A percentile compares a stretch with the other conserved stretches of the same genome.
These are phyloP conservation scores for Taeniopygia guttata DNA, from an alignment of 2,797 vertebrate species.

Conservation along the genomic window DNA sequence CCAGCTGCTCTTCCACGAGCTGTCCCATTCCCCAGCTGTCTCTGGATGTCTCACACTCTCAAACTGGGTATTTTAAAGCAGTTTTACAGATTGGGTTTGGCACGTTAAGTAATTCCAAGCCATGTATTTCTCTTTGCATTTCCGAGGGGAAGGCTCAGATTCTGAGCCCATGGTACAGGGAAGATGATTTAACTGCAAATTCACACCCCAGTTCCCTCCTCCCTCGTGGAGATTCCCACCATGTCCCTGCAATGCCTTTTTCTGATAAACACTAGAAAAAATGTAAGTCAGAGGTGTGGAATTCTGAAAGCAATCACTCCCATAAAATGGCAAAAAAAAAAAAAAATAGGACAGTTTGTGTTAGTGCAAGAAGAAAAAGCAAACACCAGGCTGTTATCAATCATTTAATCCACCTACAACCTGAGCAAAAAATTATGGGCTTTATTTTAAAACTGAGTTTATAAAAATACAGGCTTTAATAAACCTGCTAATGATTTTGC, in stretches of 20 bases:
- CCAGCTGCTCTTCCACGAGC: neutral
- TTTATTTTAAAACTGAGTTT: neutral
- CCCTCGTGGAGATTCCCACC: neutral
- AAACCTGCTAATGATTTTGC: neutral
- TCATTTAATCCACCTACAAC: neutral
- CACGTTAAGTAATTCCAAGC: fast-evolving
- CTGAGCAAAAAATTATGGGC: fast-evolving
- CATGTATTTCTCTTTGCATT: neutral
- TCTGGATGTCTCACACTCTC: neutral
- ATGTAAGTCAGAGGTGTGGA: neutral
- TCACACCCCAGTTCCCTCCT: neutral
- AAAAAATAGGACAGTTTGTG: neutral
- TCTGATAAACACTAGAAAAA: neutral
- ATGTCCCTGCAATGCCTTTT: neutral
- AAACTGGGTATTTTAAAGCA: neutral
- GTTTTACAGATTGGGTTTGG: fast-evolving
- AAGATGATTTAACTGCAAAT: neutral
- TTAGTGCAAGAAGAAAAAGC: neutral
- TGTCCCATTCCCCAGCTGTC: neutral
- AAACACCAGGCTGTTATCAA: neutral
- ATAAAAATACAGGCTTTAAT: neutral
- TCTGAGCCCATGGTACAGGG: neutral
- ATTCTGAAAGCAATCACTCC: neutral
- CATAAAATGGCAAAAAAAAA: neutral
- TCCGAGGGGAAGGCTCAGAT: neutral